Evolutionary conservation across 1,140 invertebrate species (phyloP).

Genomic region (Manduca sexta): DNA sequence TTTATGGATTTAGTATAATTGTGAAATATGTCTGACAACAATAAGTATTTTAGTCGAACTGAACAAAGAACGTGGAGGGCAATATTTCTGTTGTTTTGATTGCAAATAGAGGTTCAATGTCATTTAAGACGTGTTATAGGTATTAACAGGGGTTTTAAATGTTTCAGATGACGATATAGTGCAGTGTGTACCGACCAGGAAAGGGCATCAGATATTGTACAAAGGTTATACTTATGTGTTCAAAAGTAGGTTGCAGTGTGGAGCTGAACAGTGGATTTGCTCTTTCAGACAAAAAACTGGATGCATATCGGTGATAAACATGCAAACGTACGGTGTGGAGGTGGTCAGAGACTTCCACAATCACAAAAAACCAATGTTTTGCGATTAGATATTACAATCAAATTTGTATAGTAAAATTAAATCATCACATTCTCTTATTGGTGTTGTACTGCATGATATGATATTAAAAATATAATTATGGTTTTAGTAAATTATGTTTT

Average conservation of each 20-base stretch:
- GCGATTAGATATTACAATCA: conserved; percentile 25
- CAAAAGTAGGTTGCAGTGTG: conserved; percentile 59
- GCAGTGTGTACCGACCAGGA: conserved; percentile 61
- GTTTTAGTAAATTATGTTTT: no score
- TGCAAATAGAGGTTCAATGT: conserved; percentile 4
- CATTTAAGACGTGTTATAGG: conserved; percentile 1
- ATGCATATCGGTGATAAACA: conserved; percentile 64
- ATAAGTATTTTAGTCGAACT: no score
- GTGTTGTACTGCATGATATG: no score
- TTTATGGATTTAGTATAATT: background rate
- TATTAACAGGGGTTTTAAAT: conserved; percentile 15
- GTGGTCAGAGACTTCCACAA: conserved; percentile 64
- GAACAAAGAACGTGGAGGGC: no score
- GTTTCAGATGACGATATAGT: conserved; percentile 62
- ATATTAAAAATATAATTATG: no score
- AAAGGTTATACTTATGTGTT: conserved; percentile 64
- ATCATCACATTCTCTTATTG: no score
- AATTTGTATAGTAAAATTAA: no score
- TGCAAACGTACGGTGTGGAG: conserved; percentile 57
- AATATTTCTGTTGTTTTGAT: conserved; percentile 13
- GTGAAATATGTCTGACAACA: background rate
- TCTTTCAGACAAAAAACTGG: conserved; percentile 63
- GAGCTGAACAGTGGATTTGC: conserved; percentile 62
- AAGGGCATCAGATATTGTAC: conserved; percentile 59
- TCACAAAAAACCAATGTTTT: conserved; percentile 65